A percentile compares a stretch with the other conserved stretches of the same genome.
phyloP scores from a whole-genome alignment of 2,888 invertebrate genomes.

The Dendrolimus pini region DNA sequence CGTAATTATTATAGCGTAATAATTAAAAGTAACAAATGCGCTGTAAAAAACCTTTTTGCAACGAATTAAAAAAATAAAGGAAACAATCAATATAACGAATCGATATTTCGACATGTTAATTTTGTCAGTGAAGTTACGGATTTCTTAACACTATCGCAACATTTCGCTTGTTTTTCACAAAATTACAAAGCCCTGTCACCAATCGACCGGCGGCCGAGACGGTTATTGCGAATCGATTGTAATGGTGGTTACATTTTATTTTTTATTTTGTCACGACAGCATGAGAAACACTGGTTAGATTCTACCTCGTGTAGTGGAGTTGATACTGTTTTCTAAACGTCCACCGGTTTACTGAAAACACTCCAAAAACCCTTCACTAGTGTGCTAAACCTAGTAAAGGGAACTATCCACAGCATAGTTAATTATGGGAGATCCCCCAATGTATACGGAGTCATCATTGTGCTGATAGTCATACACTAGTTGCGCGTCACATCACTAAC shows the following conservation, averaged over 20 bases:
- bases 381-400: too few species aligned
- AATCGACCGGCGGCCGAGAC: background rate
- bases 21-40: background rate
- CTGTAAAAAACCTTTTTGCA: background rate
- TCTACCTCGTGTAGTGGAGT: too few species aligned
- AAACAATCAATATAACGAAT: background rate
- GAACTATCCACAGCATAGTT: too few species aligned
- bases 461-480: too few species aligned
- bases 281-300: too few species aligned
- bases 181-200: background rate
- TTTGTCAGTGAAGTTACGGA: background rate
- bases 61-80: background rate
- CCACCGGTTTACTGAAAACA: too few species aligned
- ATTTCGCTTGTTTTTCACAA: background rate
- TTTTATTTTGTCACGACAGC: background rate
- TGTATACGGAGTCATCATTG: too few species aligned
- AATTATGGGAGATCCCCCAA: too few species aligned
- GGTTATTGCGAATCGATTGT: background rate
- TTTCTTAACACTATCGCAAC: background rate
- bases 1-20: too few species aligned
- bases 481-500: too few species aligned
- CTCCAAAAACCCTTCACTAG: too few species aligned
- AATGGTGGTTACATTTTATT: background rate
- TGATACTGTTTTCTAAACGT: too few species aligned
- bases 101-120: background rate